phyloP scores from a whole-genome alignment of 1,140 invertebrate genomes.

The Nasonia giraulti region DNA sequence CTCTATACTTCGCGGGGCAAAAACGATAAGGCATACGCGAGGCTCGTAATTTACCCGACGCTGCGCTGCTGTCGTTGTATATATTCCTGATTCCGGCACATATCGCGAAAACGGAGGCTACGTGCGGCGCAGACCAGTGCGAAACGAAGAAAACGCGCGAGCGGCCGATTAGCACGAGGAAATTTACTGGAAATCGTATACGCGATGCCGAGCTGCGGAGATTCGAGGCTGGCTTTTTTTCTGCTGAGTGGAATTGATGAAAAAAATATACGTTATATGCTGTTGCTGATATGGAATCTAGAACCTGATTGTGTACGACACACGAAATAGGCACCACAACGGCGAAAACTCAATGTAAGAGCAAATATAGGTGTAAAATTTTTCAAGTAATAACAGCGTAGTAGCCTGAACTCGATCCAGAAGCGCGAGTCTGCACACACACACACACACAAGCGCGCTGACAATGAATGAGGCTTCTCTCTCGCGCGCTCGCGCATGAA shows the following conservation, averaged over 20 bases:
- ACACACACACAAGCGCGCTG: not conserved
- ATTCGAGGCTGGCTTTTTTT: not conserved
- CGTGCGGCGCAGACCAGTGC: not conserved
- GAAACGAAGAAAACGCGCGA: not conserved
- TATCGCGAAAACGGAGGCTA: not conserved
- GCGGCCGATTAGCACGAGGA: not conserved
- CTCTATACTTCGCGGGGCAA: not conserved
- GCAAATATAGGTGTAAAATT: no score
- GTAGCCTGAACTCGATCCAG: not conserved
- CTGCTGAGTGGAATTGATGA: no score
- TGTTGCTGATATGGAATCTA: no score
- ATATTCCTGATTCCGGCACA: not conserved
- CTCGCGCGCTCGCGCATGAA: not conserved
- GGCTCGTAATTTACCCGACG: not conserved
- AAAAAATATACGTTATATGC: no score
- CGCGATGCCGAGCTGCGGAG: not conserved
- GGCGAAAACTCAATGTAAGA: no score
- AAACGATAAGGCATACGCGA: constrained; percentile 23
- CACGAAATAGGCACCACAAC: no score
- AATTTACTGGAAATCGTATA: not conserved
- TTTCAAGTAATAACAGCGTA: no score
- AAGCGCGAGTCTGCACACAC: not conserved
- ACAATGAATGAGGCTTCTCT: not conserved
- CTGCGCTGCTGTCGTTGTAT: not conserved
- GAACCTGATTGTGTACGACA: no score